These are phyloP conservation scores for Tachysurus fulvidraco DNA, from an alignment of 2,113 vertebrate species.

Conservation along the genomic window DNA sequence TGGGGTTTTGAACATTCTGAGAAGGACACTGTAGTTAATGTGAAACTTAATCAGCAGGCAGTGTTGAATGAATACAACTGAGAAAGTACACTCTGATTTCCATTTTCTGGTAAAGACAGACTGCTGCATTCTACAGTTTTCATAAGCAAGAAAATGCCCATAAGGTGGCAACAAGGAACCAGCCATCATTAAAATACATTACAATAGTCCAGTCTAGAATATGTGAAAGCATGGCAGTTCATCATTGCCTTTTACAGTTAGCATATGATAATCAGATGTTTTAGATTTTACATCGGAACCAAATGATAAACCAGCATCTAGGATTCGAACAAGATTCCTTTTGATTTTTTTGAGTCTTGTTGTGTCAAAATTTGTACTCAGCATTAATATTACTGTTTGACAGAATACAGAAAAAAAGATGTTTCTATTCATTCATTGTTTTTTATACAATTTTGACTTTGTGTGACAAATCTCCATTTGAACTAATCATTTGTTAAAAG, in stretches of 20 bases:
- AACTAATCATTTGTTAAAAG: background rate
- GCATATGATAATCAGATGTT: background rate
- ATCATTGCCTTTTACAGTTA: background rate
- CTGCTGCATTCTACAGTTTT: background rate
- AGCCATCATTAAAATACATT: background rate
- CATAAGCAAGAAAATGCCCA: background rate
- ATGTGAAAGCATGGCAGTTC: background rate
- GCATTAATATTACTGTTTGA: background rate
- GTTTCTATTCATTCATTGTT: background rate
- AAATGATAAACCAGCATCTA: background rate
- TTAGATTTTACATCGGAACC: background rate
- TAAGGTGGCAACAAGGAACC: background rate
- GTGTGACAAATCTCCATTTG: background rate
- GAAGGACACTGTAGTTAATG: background rate
- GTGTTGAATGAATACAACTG: background rate
- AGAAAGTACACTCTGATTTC: background rate
- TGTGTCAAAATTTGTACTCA: background rate
- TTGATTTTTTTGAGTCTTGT: background rate
- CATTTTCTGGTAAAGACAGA: background rate
- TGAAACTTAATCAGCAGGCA: background rate
- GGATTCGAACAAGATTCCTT: background rate
- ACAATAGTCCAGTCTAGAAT: background rate
- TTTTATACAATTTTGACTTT: background rate
- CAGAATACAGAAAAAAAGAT: too few species aligned
- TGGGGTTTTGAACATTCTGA: background rate